Evolutionary conservation across 2,888 invertebrate species (phyloP).

Genomic region (Tiliacea aurago): DNA sequence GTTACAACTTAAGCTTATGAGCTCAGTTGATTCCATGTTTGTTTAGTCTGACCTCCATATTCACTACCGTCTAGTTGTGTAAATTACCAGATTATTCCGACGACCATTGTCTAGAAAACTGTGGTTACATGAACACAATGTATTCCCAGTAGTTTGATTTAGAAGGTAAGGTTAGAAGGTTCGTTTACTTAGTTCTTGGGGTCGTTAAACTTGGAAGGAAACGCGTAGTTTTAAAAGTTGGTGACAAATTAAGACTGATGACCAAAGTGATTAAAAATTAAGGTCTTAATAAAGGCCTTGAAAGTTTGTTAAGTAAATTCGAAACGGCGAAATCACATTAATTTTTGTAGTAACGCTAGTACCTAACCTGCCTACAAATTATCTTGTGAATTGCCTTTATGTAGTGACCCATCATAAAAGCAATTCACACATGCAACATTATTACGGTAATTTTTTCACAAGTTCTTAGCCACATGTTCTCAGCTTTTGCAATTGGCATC

Average conservation of each 20-base stretch:
- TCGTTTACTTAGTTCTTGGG: not conserved
- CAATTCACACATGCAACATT: not conserved
- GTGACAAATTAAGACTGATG: not conserved
- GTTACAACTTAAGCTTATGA: conserved; percentile 41
- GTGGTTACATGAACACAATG: conserved; percentile 24
- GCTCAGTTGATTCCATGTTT: conserved; percentile 54
- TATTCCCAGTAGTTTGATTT: conserved; percentile 32
- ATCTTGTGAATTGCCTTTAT: not conserved
- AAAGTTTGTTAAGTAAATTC: not conserved
- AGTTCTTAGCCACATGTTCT: conserved; percentile 30
- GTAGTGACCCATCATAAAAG: not conserved
- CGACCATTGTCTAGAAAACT: conserved; percentile 32
- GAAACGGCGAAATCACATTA: not conserved
- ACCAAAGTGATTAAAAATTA: not conserved
- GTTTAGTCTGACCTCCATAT: conserved; percentile 53
- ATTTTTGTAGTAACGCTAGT: not conserved
- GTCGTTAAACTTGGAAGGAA: conserved; percentile 21
- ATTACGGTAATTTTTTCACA: conserved; percentile 8
- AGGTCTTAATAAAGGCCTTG: not conserved
- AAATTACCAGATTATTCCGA: conserved; percentile 56
- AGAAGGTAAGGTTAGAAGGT: not conserved
- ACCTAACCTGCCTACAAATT: not conserved
- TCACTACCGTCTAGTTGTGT: conserved; percentile 33
- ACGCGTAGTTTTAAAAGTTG: not conserved
- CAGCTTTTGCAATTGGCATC: conserved; percentile 47